These are phyloP conservation scores for Eonycteris spelaea DNA, from an alignment of 2,113 vertebrate species.

Conservation along the genomic window DNA sequence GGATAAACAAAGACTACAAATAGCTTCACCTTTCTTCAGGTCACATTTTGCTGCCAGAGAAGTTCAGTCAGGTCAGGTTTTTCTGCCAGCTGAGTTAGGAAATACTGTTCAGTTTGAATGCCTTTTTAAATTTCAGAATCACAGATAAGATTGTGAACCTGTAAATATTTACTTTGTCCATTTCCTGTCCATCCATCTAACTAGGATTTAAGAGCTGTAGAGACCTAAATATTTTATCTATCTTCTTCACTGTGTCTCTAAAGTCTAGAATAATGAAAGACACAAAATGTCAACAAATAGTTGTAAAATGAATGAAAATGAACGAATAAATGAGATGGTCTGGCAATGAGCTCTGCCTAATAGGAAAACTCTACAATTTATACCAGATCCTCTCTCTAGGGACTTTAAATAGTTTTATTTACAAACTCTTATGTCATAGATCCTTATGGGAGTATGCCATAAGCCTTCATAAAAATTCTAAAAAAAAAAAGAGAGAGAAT, in stretches of 20 bases:
- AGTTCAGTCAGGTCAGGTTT: conserved; percentile 59
- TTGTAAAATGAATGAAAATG: neutral
- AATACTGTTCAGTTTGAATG: conserved; percentile 2
- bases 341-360: neutral
- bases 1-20: conserved; percentile 14
- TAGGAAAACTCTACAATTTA: neutral
- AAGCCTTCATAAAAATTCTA: no score
- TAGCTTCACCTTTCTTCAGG: conserved; percentile 55
- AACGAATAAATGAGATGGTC: neutral
- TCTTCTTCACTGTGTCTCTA: neutral
- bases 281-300: neutral
- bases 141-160: neutral
- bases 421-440: no score
- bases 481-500: no score
- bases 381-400: neutral
- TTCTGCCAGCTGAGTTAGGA: conserved; percentile 20
- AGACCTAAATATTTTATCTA: neutral
- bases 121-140: conserved; percentile 40
- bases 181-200: neutral
- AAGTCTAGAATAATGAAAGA: conserved; percentile 7
- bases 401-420: neutral
- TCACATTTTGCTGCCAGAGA: neutral
- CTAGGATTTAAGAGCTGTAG: neutral
- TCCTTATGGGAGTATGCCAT: no score
- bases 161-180: conserved; percentile 9